Evolutionary conservation across 2,888 invertebrate species (phyloP).

Genomic region (Athripsodes cinereus): DNA sequence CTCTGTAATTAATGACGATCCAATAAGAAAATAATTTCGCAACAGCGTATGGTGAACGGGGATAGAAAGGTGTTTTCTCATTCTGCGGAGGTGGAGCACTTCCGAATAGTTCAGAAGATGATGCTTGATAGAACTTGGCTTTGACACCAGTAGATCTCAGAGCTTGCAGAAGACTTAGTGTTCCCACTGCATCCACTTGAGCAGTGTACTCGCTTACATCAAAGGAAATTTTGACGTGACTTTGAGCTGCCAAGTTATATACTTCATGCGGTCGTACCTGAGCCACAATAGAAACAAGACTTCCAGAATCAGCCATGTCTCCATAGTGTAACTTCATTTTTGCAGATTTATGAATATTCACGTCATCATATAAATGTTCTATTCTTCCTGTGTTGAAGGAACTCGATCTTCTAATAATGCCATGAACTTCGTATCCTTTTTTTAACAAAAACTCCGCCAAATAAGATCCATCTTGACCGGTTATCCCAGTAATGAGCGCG

Average conservation of each 20-base stretch:
- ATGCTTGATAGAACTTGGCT: conserved; percentile 90
- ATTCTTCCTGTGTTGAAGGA: conserved; percentile 96
- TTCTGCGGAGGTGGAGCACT: conserved; percentile 89
- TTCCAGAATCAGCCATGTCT: conserved; percentile 97
- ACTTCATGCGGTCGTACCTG: conserved; percentile 80
- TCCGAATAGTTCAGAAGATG: conserved; percentile 92
- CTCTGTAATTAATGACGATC: conserved; percentile 93
- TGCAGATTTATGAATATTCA: conserved; percentile 79
- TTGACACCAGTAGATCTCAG: conserved; percentile 81
- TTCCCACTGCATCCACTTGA: conserved; percentile 93
- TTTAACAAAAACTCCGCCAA: conserved; percentile 87
- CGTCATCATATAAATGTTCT: conserved; percentile 90
- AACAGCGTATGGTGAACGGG: conserved; percentile 92
- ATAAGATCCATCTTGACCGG: conserved; percentile 98
- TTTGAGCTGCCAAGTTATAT: conserved; percentile 97
- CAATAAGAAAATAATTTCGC: conserved; percentile 95
- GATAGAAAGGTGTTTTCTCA: conserved; percentile 94
- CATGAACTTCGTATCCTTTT: conserved; percentile 94
- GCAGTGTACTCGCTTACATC: conserved; percentile 98
- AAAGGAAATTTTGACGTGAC: conserved; percentile 98
- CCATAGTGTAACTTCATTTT: conserved; percentile 95
- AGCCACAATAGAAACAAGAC: conserved; percentile 78
- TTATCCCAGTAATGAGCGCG: conserved; percentile 94
- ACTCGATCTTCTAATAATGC: conserved; percentile 89
- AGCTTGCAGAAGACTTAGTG: conserved; percentile 83